Evolutionary conservation across 2,797 vertebrate genomes (phyloP).

Genomic region (Acrossocheilus fasciatus): DNA sequence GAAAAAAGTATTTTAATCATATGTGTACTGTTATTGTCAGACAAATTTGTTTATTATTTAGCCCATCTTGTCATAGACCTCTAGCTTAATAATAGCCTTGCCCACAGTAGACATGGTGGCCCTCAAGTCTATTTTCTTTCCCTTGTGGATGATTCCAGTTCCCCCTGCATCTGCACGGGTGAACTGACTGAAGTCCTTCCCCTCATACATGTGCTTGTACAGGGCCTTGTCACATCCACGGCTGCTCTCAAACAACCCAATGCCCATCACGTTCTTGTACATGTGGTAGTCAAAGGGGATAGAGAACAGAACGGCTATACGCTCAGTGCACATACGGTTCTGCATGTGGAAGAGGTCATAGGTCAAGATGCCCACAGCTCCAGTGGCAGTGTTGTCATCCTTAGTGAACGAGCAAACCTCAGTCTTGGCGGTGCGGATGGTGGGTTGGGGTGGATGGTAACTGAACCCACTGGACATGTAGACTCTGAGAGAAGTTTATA

Average conservation of each 20-base stretch:
- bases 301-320: conserved; percentile 61
- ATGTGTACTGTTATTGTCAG: neutral
- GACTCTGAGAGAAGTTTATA: conserved; percentile 63
- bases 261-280: conserved; percentile 55
- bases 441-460: conserved; percentile 75
- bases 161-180: conserved; percentile 57
- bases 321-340: conserved; percentile 62
- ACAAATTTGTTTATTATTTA: neutral
- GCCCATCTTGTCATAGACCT: conserved; percentile 73
- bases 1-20: neutral
- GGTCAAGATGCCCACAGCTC: conserved; percentile 62
- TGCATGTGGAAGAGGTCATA: conserved; percentile 68
- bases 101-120: conserved; percentile 75
- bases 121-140: conserved; percentile 62
- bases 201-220: conserved; percentile 74
- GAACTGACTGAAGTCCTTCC: conserved; percentile 68
- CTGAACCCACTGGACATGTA: conserved; percentile 74
- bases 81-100: conserved; percentile 76
- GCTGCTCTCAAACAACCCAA: conserved; percentile 61
- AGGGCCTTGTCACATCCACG: conserved; percentile 70
- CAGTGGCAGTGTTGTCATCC: conserved; percentile 54
- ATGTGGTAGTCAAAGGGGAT: conserved; percentile 60
- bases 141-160: conserved; percentile 61
- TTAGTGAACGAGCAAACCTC: conserved; percentile 66
- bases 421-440: conserved; percentile 58